phyloP scores from a whole-genome alignment of 2,797 vertebrate genomes.

The Chaetodon trifasciatus region DNA sequence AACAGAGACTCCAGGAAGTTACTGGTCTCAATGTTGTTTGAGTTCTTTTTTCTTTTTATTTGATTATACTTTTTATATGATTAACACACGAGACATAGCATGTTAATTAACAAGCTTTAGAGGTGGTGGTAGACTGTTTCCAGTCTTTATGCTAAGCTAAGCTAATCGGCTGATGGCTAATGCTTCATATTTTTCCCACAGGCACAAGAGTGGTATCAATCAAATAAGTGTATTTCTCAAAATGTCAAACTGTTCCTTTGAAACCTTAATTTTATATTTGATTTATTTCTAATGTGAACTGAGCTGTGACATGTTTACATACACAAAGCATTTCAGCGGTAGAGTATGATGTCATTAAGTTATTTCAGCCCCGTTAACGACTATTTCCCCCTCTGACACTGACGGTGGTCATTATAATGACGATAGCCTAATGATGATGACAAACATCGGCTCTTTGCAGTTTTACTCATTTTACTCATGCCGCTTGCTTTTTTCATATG shows the following conservation, averaged over 20 bases:
- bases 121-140: neutral
- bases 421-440: neutral
- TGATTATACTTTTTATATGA: neutral
- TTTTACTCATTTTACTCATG: slow-evolving; percentile 18
- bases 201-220: neutral
- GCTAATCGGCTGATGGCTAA: neutral
- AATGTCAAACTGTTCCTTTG: slow-evolving; percentile 5
- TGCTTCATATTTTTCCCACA: neutral
- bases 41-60: no score
- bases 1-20: neutral
- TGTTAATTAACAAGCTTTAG: neutral
- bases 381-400: neutral
- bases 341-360: slow-evolving; percentile 43
- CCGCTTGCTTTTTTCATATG: slow-evolving; percentile 27
- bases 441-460: slow-evolving; percentile 14
- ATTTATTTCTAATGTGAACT: slow-evolving; percentile 38
- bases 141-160: slow-evolving; percentile 8
- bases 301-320: slow-evolving; percentile 41
- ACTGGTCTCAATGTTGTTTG: neutral
- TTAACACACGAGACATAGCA: no score
- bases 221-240: neutral
- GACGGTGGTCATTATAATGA: neutral
- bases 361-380: neutral
- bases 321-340: slow-evolving; percentile 5
- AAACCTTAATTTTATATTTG: neutral